A percentile compares a stretch with the other conserved stretches of the same genome.
phyloP scores from a whole-genome alignment of 1,140 invertebrate genomes.

The Phenacoccus solenopsis region DNA sequence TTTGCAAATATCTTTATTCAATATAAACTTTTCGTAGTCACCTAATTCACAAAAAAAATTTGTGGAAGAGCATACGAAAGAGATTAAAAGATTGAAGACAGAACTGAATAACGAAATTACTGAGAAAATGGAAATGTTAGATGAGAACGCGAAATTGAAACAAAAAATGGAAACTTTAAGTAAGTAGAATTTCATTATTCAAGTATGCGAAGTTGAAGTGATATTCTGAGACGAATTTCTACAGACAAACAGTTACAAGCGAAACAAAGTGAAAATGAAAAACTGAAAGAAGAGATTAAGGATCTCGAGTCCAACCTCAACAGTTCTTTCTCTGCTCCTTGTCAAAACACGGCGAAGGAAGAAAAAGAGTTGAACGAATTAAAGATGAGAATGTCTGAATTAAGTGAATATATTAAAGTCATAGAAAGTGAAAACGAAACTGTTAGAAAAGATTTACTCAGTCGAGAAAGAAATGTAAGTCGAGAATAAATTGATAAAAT shows the following conservation, averaged over 20 bases:
- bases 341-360: background rate
- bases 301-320: background rate
- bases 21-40: background rate
- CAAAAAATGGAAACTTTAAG: background rate
- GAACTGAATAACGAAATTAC: background rate
- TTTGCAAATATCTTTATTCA: background rate
- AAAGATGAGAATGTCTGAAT: background rate
- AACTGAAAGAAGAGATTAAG: background rate
- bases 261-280: background rate
- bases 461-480: background rate
- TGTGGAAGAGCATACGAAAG: background rate
- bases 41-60: background rate
- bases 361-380: background rate
- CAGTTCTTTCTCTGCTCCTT: background rate
- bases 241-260: background rate
- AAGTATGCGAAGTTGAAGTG: background rate
- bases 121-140: background rate
- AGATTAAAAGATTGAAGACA: background rate
- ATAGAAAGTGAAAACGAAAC: slow-evolving; percentile 1
- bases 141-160: background rate
- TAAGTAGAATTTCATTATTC: background rate
- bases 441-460: background rate
- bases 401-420: background rate
- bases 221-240: background rate
- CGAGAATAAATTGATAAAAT: background rate